A percentile compares a stretch with the other conserved stretches of the same genome.
Conservation (phyloP, 2,888 invertebrate genomes). For the Ophion ventricosus region DNA sequence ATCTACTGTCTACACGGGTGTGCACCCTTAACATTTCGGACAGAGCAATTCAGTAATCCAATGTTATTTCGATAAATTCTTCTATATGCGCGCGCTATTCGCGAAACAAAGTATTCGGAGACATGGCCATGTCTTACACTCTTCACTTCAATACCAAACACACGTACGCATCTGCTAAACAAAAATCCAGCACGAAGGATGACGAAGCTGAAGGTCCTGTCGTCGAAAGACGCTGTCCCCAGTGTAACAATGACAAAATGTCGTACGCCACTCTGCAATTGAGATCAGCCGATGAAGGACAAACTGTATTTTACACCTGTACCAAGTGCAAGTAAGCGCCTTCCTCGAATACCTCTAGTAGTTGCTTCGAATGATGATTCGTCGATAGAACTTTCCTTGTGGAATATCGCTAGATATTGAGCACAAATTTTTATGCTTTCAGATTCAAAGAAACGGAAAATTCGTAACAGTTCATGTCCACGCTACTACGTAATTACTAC, state of each 20-base stretch:
- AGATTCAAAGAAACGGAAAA: conserved; percentile 91
- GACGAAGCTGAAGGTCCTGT: conserved; percentile 89
- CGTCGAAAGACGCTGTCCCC: conserved; percentile 92
- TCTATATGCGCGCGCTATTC: background rate
- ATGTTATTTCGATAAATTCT: background rate
- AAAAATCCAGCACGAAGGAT: conserved; percentile 74
- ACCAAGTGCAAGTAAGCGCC: conserved; percentile 92
- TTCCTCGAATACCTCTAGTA: background rate
- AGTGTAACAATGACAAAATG: conserved; percentile 96
- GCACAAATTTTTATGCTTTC: conserved; percentile 79
- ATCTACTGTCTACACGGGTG: too few species aligned
- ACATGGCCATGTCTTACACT: conserved; percentile 88
- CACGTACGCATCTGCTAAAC: conserved; percentile 81
- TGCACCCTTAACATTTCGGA: too few species aligned
- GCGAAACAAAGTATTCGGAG: conserved; percentile 85
- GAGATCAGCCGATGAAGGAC: conserved; percentile 99
- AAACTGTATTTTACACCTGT: conserved; percentile 99
- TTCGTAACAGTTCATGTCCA: conserved; percentile 83
- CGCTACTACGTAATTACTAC: conserved; percentile 49
- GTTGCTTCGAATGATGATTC: too few species aligned
- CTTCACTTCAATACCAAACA: conserved; percentile 88
- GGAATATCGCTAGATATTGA: conserved; percentile 9
- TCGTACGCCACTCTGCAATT: conserved; percentile 97
- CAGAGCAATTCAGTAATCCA: background rate
- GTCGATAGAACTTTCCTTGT: background rate